These are phyloP conservation scores for Crematogaster levior DNA, from an alignment of 2,888 invertebrate species.

Conservation along the genomic window DNA sequence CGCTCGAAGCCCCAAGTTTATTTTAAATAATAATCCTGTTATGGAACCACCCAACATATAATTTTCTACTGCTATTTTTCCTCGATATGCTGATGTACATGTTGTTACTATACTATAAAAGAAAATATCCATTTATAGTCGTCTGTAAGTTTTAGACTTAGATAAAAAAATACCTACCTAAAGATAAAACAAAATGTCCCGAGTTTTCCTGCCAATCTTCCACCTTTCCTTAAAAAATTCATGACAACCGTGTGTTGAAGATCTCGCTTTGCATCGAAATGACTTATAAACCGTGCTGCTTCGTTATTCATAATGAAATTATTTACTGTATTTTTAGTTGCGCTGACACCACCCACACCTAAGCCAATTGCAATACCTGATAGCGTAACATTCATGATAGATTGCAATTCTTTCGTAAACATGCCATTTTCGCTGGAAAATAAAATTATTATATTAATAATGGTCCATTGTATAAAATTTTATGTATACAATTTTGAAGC, in stretches of 20 bases:
- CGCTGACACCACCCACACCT: constrained; percentile 88
- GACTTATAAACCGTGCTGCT: constrained; percentile 89
- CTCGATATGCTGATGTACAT: constrained; percentile 89
- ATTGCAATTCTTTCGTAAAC: constrained; percentile 87
- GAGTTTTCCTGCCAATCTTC: constrained; percentile 90
- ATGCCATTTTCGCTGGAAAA: constrained; percentile 89
- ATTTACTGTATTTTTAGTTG: constrained; percentile 86
- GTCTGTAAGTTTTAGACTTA: background rate
- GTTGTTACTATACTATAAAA: constrained; percentile 89
- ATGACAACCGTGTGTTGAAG: constrained; percentile 88
- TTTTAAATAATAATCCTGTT: constrained; percentile 90
- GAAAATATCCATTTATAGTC: constrained; percentile 28
- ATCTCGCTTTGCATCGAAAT: constrained; percentile 90
- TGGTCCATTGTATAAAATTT: background rate
- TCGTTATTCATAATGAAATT: constrained; percentile 91
- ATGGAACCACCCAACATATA: constrained; percentile 89
- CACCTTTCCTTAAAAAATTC: constrained; percentile 91
- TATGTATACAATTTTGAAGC: background rate
- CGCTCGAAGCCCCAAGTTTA: constrained; percentile 90
- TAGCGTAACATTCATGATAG: constrained; percentile 2
- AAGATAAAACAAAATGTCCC: constrained; percentile 90
- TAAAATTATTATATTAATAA: background rate
- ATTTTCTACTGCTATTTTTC: constrained; percentile 89
- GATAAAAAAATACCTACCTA: constrained; percentile 87
- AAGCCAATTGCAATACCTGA: constrained; percentile 87